Conservation (phyloP, 2,113 vertebrate species). For the Oxygymnocypris stewartii region DNA sequence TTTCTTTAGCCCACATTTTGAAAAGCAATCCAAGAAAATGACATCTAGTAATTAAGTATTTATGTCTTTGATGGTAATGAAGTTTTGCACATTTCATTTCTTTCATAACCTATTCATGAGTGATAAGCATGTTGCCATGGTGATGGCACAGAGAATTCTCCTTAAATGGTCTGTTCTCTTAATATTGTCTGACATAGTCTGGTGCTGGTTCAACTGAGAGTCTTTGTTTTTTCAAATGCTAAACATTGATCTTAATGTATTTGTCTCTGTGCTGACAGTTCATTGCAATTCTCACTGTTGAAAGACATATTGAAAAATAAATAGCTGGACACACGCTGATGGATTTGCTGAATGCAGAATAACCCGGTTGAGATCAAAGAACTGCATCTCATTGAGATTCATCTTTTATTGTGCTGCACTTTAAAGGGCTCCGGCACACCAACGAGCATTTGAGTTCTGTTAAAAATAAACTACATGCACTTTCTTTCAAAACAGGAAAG, state of each 20-base stretch:
- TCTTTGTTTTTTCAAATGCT: constrained; percentile 6
- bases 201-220: not conserved
- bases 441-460: not conserved
- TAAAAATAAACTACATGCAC: not conserved
- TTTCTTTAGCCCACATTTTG: not conserved
- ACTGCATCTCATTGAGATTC: constrained; percentile 17
- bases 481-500: not conserved
- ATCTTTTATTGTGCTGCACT: not conserved
- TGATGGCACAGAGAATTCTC: constrained; percentile 71
- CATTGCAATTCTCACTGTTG: not conserved
- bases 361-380: constrained; percentile 29
- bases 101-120: constrained; percentile 92
- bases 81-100: constrained; percentile 69
- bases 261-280: not conserved
- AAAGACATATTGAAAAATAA: not conserved
- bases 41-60: constrained; percentile 40
- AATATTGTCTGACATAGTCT: constrained; percentile 13
- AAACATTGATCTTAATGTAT: not conserved
- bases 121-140: constrained; percentile 89
- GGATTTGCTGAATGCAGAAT: constrained; percentile 33
- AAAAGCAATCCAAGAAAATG: constrained; percentile 7
- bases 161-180: constrained; percentile 66
- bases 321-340: not conserved
- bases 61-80: constrained; percentile 72
- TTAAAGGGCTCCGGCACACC: not conserved